These are phyloP conservation scores for Nomada fabriciana DNA, from an alignment of 2,888 invertebrate genomes.

Conservation along the genomic window DNA sequence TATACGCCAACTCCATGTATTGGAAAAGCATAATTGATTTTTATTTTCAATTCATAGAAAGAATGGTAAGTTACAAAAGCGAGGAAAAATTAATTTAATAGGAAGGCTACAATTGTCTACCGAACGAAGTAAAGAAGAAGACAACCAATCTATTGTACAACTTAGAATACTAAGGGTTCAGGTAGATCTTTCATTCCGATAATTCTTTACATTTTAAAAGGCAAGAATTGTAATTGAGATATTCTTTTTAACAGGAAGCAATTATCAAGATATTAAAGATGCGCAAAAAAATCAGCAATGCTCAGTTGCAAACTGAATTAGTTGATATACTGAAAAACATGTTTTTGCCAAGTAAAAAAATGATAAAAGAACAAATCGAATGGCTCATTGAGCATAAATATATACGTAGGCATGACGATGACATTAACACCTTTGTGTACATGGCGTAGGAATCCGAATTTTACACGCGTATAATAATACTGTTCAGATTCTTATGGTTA, in stretches of 20 bases:
- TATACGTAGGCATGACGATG: constrained; percentile 97
- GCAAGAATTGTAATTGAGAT: constrained; percentile 5
- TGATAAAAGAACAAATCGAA: constrained; percentile 99
- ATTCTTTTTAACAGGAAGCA: constrained; percentile 91
- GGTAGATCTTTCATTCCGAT: constrained; percentile 80
- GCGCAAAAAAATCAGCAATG: constrained; percentile 97
- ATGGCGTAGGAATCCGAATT: constrained; percentile 90
- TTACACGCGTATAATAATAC: constrained; percentile 62
- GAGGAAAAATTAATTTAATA: constrained; percentile 98
- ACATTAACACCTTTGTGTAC: constrained; percentile 99
- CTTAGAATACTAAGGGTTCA: constrained; percentile 95
- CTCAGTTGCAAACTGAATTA: constrained; percentile 97
- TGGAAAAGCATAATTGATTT: background rate
- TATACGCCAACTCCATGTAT: background rate
- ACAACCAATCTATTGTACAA: constrained; percentile 99
- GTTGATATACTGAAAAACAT: constrained; percentile 99
- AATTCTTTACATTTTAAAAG: constrained; percentile 7
- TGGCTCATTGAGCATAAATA: constrained; percentile 99
- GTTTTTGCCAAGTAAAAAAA: constrained; percentile 99
- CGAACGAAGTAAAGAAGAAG: constrained; percentile 97
- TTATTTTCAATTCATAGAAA: constrained; percentile 86
- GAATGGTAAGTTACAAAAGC: constrained; percentile 96
- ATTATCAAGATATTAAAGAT: constrained; percentile 99
- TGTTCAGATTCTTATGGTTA: constrained; percentile 71
- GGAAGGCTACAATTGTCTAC: constrained; percentile 97